Percentiles rank a stretch among this genome's conserved stretches.
phyloP scores from a whole-genome alignment of 2,113 vertebrate species.

The Carassius gibelio region DNA sequence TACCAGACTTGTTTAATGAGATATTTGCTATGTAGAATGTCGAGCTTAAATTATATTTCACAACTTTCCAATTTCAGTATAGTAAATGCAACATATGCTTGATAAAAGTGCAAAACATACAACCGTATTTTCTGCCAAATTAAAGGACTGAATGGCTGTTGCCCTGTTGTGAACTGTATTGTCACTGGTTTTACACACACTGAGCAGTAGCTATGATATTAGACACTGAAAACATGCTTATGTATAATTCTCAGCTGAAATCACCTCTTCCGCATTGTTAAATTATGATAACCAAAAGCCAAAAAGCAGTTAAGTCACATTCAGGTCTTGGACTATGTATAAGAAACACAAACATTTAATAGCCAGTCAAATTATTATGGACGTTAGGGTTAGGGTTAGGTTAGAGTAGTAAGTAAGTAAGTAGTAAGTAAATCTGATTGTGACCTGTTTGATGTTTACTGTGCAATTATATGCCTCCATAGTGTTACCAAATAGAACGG shows the following conservation, averaged over 20 bases:
- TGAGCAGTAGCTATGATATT: background rate
- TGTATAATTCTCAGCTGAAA: conserved; percentile 1
- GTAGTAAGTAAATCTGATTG: too few relatives aligned
- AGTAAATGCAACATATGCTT: conserved; percentile 48
- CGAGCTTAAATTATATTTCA: conserved; percentile 70
- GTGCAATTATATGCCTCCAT: background rate
- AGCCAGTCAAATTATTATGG: too few relatives aligned
- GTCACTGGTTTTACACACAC: background rate
- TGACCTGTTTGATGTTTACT: too few relatives aligned
- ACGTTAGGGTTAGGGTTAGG: background rate
- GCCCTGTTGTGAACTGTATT: conserved; percentile 16
- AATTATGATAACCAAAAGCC: background rate
- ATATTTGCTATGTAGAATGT: conserved; percentile 69
- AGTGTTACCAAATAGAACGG: background rate
- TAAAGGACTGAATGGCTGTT: background rate
- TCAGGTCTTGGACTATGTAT: background rate
- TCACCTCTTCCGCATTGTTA: background rate
- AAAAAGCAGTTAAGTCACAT: background rate
- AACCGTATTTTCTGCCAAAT: conserved; percentile 31
- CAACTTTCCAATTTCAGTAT: conserved; percentile 69
- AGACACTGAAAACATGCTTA: background rate
- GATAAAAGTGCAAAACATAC: conserved; percentile 27
- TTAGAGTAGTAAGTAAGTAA: too few relatives aligned
- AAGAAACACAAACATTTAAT: background rate
- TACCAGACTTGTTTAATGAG: conserved; percentile 75